A percentile compares a stretch with the other conserved stretches of the same genome.
Evolutionary conservation across 2,797 vertebrate species (phyloP).

Genomic region (Steatocranus sp.): DNA sequence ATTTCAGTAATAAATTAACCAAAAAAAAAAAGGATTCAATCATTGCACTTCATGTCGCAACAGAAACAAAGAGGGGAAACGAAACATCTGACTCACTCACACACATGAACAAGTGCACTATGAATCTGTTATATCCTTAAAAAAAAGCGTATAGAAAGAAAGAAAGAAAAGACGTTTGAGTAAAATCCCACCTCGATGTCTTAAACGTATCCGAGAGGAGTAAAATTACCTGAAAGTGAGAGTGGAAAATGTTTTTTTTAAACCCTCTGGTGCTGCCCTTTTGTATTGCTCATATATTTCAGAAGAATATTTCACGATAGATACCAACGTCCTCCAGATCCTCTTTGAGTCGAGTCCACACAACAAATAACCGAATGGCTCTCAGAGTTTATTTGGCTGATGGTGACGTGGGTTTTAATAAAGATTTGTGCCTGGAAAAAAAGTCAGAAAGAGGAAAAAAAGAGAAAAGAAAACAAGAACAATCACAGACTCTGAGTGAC

Average conservation of each 20-base stretch:
- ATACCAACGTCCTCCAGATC: neutral
- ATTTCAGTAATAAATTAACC: conserved; percentile 49
- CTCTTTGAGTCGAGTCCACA: neutral
- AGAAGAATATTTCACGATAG: conserved; percentile 24
- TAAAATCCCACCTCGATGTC: conserved; percentile 23
- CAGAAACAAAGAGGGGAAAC: conserved; percentile 32
- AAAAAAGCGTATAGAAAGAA: conserved; percentile 66
- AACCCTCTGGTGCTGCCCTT: conserved; percentile 43
- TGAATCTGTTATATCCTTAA: conserved; percentile 45
- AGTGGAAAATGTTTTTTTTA: conserved; percentile 43
- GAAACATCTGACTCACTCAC: conserved; percentile 48
- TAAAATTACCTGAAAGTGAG: conserved; percentile 75
- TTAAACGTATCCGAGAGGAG: conserved; percentile 26
- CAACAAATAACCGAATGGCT: neutral
- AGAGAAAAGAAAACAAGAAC: neutral
- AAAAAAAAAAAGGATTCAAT: conserved; percentile 39
- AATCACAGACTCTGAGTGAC: neutral
- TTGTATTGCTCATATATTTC: conserved; percentile 75
- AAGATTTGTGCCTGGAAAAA: neutral
- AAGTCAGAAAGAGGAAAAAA: neutral
- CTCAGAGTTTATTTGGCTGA: neutral
- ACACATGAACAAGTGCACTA: conserved; percentile 67
- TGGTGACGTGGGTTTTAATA: neutral
- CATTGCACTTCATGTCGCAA: conserved; percentile 67
- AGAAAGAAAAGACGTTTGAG: conserved; percentile 42